Conservation (phyloP, 2,113 vertebrate species). For the Eupsittula cactorum region DNA sequence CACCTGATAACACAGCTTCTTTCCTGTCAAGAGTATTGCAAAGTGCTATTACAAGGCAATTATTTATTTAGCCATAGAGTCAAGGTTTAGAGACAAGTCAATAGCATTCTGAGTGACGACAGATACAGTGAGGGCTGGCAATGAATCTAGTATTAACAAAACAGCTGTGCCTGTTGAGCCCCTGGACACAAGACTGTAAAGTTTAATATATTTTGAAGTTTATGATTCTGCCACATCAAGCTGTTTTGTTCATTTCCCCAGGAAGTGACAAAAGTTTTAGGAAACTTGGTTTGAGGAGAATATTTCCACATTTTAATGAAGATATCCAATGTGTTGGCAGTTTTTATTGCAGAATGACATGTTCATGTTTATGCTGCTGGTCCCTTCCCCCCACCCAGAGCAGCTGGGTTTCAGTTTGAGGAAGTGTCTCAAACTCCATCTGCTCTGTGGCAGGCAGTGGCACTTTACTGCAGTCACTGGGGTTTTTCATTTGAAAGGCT, state of each 20-base stretch:
- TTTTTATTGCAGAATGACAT: background rate
- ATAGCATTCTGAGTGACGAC: background rate
- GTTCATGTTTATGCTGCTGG: background rate
- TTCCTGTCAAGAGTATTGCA: background rate
- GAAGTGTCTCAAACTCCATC: background rate
- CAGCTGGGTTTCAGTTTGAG: background rate
- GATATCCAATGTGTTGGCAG: background rate
- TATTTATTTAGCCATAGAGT: background rate
- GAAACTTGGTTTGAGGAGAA: background rate
- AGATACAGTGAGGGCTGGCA: background rate
- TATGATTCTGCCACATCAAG: background rate
- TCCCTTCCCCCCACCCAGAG: background rate
- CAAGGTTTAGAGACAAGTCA: background rate
- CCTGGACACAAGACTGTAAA: background rate
- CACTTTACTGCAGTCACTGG: background rate
- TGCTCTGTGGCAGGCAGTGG: background rate
- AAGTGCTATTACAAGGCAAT: background rate
- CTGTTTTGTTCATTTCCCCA: background rate
- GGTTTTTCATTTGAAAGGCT: background rate
- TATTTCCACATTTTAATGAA: background rate
- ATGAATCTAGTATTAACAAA: background rate
- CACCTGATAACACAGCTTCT: background rate
- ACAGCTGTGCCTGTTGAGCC: background rate
- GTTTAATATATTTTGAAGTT: background rate
- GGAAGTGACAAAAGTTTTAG: background rate